Percentiles rank a stretch among this genome's conserved stretches.
phyloP scores from a whole-genome alignment of 2,797 vertebrate genomes.

The Intellagama lesueurii region DNA sequence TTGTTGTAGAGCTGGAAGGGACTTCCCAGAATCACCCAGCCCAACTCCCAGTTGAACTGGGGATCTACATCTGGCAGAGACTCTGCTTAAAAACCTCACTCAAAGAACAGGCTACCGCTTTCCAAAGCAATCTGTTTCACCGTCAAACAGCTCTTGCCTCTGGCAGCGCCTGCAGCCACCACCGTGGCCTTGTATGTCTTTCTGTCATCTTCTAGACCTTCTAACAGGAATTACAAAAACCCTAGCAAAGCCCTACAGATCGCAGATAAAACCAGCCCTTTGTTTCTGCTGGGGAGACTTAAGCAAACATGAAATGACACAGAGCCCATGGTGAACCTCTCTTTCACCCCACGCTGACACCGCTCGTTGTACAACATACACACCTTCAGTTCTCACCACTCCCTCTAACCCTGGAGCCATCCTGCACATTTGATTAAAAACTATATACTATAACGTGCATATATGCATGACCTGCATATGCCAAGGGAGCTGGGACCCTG shows the following conservation, averaged over 20 bases:
- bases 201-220: no score
- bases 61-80: no score
- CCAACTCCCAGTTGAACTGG: no score
- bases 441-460: constrained; percentile 43
- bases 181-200: no score
- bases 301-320: not conserved
- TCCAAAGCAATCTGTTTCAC: no score
- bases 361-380: not conserved
- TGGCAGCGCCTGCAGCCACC: no score
- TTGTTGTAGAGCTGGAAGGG: no score
- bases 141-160: no score
- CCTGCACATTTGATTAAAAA: constrained; percentile 31
- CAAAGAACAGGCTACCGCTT: no score
- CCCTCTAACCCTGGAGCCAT: constrained; percentile 26
- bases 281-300: not conserved
- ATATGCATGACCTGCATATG: constrained; percentile 47
- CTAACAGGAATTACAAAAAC: no score
- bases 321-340: constrained; percentile 2
- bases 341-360: not conserved
- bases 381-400: not conserved
- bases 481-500: constrained; percentile 37
- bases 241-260: not conserved
- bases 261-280: not conserved
- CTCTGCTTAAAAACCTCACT: no score
- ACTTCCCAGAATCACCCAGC: no score